These are phyloP conservation scores for Sylvia borin DNA, from an alignment of 2,797 vertebrate species.

Conservation along the genomic window DNA sequence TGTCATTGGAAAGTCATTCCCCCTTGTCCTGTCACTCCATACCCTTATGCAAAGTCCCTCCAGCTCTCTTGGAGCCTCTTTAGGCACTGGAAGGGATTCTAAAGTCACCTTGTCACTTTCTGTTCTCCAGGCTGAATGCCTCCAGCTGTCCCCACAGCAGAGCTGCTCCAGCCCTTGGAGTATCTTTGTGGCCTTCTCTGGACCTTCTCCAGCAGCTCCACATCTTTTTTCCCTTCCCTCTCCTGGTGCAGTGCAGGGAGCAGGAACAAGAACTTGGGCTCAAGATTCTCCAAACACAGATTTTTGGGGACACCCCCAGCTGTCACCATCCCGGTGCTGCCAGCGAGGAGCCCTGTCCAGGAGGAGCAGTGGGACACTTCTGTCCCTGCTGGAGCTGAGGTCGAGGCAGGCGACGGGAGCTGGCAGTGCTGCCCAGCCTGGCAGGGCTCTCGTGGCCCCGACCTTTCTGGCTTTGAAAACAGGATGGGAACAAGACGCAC, in stretches of 20 bases:
- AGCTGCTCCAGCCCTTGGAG: neutral
- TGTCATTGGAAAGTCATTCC: neutral
- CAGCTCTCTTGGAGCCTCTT: neutral
- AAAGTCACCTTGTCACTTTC: neutral
- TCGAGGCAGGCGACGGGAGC: accelerated
- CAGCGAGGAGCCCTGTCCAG: accelerated
- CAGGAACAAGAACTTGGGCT: neutral
- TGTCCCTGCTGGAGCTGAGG: neutral
- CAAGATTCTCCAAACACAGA: neutral
- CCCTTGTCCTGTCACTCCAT: neutral
- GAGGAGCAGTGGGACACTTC: neutral
- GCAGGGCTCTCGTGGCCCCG: neutral
- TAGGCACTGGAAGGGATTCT: neutral
- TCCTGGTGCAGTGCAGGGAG: neutral
- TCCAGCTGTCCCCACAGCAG: neutral
- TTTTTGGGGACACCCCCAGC: neutral
- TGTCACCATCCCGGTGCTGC: accelerated
- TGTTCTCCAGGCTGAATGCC: neutral
- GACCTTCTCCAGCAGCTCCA: neutral
- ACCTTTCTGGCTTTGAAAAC: slow-evolving; percentile 39
- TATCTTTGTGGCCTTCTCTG: neutral
- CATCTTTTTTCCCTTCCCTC: neutral
- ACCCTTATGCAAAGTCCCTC: neutral
- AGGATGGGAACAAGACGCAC: neutral
- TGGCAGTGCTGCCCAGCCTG: slow-evolving; percentile 21